These are phyloP conservation scores for Sternotherus odoratus DNA, from an alignment of 2,797 vertebrate genomes.

Conservation along the genomic window DNA sequence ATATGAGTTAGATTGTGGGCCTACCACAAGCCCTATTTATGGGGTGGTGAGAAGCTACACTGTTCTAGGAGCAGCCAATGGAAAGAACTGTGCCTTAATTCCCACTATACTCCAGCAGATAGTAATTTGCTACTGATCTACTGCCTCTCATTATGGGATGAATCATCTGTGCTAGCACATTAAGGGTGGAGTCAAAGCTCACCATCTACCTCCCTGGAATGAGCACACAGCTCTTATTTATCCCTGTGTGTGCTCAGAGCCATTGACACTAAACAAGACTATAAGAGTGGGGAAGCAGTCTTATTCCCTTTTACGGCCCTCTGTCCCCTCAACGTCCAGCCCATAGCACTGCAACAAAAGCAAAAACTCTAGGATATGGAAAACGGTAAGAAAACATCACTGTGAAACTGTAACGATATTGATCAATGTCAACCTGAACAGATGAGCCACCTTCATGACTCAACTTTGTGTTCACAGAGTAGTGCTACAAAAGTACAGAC, in stretches of 20 bases:
- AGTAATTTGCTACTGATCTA: background rate
- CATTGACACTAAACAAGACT: background rate
- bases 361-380: background rate
- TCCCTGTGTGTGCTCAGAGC: background rate
- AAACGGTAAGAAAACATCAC: background rate
- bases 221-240: background rate
- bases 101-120: background rate
- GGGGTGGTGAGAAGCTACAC: background rate
- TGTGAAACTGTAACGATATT: background rate
- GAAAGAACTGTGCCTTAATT: background rate
- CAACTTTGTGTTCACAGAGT: background rate
- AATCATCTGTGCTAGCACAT: background rate
- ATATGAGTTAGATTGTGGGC: accelerated
- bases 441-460: background rate
- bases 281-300: background rate
- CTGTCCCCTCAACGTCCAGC: background rate
- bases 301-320: background rate
- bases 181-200: background rate
- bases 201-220: background rate
- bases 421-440: background rate
- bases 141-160: accelerated
- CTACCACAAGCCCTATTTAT: background rate
- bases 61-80: background rate
- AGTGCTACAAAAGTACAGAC: background rate
- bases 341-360: background rate